phyloP scores from a whole-genome alignment of 2,797 vertebrate species.

The Enteromius radiatus region DNA sequence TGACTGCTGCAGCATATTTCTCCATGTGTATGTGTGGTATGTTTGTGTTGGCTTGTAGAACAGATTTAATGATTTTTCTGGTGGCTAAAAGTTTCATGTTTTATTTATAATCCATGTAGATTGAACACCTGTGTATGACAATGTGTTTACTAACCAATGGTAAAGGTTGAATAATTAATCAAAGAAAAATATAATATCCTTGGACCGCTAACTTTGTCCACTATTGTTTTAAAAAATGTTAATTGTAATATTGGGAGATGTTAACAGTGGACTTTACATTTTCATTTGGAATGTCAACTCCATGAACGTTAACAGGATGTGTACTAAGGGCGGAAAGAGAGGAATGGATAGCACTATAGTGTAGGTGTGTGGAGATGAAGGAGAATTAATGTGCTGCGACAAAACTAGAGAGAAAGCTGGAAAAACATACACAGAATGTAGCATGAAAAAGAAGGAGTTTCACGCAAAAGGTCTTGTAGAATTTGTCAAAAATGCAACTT shows the following conservation, averaged over 20 bases:
- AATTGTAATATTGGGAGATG: background rate
- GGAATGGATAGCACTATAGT: constrained; percentile 18
- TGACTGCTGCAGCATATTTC: background rate
- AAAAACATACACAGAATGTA: background rate
- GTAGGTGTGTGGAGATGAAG: constrained; percentile 24
- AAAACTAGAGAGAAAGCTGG: constrained; percentile 18
- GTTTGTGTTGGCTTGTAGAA: background rate
- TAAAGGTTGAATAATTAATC: background rate
- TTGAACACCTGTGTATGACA: background rate
- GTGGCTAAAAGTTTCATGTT: background rate
- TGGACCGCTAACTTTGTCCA: background rate
- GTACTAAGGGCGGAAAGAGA: background rate
- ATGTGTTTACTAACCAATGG: background rate
- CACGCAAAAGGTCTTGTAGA: background rate
- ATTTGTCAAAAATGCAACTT: background rate
- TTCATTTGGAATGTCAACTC: background rate
- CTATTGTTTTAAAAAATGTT: background rate
- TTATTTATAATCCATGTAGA: background rate
- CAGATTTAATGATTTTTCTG: background rate
- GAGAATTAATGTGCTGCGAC: constrained; percentile 34
- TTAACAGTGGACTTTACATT: background rate
- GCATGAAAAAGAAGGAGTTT: constrained; percentile 7
- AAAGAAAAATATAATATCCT: background rate
- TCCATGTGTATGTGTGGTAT: constrained; percentile 12
- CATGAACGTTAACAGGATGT: constrained; percentile 29